Evolutionary conservation across 2,888 invertebrate genomes (phyloP), one percentile per base, ranked within the genome.

Genomic region (Pristionchus fissidentatus): DNA sequence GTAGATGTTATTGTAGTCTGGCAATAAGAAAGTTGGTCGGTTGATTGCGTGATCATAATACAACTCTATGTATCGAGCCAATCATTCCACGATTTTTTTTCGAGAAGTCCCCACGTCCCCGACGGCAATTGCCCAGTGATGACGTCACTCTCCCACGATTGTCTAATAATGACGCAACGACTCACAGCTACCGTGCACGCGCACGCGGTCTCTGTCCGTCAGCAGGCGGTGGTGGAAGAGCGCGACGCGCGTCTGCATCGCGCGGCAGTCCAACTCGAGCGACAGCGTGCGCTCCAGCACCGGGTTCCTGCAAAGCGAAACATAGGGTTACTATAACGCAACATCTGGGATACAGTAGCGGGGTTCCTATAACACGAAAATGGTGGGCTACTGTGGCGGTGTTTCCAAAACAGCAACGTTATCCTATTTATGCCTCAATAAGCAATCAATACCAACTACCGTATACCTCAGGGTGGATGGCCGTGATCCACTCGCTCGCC

Each of bases 1-100:
- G 62, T 90, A 87, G 80, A 91, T 90, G 86, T 91, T 91, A 86
- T 91, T 91, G 89, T 91, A 91, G 60, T 87, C 89, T 89, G 83
- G n/a, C 85, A 86, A 29, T 15, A 55, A 66, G 60, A 4, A 10
- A 43, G 8, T 26, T 60, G 52, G 19, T 15, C 26, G n/a, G n/a
- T n/a, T 26, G 8, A n/a, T n/a, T 8, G 60, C n/a, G 26, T 60
- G 26, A 8, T n/a, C 26, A 60, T n/a, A 60, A 60, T 26, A 8
- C 60, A 8, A 60, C 26, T 8, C n/a, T 49, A 49, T 49, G 49
- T 13, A 49, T 19, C 10, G n/a, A n/a, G n/a, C n/a, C n/a, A n/a
- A n/a, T 10, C 49, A 49, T 49, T 13, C 49, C 19, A 49, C 49
- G 19, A 19, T 49, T 13, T 10, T 49, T 13, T 19, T 49, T 19